A percentile compares a stretch with the other conserved stretches of the same genome.
phyloP scores from a whole-genome alignment of 2,888 invertebrate species.

The Eutolmus rufibarbis region DNA sequence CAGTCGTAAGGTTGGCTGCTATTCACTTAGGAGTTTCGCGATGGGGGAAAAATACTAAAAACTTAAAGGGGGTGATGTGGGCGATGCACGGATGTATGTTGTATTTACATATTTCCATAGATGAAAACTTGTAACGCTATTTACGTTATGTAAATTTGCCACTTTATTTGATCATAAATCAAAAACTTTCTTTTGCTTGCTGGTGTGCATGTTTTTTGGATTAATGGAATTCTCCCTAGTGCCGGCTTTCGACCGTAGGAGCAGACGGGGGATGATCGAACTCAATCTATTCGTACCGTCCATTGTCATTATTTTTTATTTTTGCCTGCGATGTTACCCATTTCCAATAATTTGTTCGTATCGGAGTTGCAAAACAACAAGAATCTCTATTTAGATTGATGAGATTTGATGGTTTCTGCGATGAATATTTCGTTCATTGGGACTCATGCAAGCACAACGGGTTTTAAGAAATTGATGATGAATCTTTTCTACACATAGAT shows the following conservation, averaged over 20 bases:
- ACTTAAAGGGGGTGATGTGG: not conserved
- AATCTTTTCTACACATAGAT: not conserved
- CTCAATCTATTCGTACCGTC: not conserved
- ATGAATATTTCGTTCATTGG: constrained; percentile 14
- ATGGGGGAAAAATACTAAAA: not conserved
- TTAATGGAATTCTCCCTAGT: constrained; percentile 25
- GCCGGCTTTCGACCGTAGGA: not conserved
- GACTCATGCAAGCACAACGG: not conserved
- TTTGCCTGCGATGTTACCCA: not conserved
- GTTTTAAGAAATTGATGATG: constrained; percentile 23
- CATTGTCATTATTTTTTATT: not conserved
- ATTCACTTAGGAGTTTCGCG: not conserved
- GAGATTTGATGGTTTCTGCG: constrained; percentile 21
- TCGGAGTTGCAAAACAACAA: not conserved
- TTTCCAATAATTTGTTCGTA: not conserved
- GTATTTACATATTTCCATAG: constrained; percentile 40
- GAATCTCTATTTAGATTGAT: constrained; percentile 16
- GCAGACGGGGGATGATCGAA: not conserved
- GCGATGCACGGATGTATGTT: not conserved
- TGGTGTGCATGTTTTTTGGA: not conserved
- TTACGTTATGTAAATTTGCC: constrained; percentile 46
- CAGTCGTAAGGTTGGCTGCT: not conserved
- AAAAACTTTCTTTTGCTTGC: constrained; percentile 38
- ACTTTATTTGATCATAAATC: constrained; percentile 48
- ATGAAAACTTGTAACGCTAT: constrained; percentile 42